phyloP scores from a whole-genome alignment of 2,113 vertebrate genomes.

The Desmodus rotundus region DNA sequence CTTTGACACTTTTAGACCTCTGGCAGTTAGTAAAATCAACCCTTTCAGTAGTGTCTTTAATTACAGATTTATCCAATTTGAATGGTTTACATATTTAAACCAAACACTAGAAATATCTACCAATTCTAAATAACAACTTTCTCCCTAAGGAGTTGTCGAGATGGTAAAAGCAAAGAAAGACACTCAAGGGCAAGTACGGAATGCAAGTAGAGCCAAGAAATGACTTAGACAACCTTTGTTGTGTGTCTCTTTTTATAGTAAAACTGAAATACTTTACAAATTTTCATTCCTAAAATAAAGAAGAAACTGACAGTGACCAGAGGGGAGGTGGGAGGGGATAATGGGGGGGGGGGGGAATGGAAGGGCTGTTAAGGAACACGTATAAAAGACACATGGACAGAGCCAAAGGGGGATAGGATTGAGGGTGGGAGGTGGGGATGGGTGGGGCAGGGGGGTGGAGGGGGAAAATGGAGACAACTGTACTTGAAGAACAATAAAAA shows the following conservation, averaged over 20 bases:
- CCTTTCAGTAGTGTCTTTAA: not conserved
- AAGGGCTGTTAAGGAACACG: no score
- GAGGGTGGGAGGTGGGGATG: no score
- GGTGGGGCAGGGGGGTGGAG: no score
- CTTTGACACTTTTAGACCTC: not conserved
- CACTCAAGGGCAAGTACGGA: constrained; percentile 93
- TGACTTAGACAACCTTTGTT: constrained; percentile 86
- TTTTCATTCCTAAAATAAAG: constrained; percentile 33
- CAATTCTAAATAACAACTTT: not conserved
- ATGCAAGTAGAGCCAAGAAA: constrained; percentile 91
- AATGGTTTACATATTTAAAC: not conserved
- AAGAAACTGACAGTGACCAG: no score
- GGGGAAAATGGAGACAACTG: no score
- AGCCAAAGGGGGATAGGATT: no score
- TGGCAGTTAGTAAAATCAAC: not conserved
- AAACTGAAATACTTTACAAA: constrained; percentile 63
- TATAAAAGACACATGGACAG: no score
- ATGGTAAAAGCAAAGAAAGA: constrained; percentile 99
- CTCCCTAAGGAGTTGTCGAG: constrained; percentile 92
- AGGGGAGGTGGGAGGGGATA: no score
- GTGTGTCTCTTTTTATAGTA: constrained; percentile 71
- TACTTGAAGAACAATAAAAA: no score
- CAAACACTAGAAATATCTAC: not conserved
- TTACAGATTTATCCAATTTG: not conserved
- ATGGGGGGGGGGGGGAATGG: no score